Percentiles rank a stretch among this genome's conserved stretches.
Conservation (phyloP, 2,888 invertebrate species). For the Coelopa pilipes region DNA sequence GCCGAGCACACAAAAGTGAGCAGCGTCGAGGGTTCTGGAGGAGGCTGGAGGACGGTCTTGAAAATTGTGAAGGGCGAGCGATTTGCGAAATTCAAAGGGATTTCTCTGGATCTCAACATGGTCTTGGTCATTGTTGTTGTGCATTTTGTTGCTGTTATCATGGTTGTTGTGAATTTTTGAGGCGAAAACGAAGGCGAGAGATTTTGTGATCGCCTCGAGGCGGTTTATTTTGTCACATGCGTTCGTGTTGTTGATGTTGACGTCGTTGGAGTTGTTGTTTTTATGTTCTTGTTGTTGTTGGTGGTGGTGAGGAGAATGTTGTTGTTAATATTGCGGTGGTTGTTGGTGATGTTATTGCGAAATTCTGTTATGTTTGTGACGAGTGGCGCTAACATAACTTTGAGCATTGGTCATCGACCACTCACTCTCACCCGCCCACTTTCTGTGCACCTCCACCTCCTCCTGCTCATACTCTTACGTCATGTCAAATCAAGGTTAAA, state of each 20-base stretch:
- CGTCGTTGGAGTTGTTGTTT: too few species aligned
- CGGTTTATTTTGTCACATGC: slow-evolving; percentile 26
- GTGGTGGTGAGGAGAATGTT: too few species aligned
- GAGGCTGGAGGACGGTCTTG: neutral
- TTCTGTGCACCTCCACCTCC: too few species aligned
- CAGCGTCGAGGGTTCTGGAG: slow-evolving; percentile 11
- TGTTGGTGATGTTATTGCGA: neutral
- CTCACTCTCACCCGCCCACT: neutral
- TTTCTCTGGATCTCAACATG: neutral
- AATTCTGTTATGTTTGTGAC: slow-evolving; percentile 21
- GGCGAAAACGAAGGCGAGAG: too few species aligned
- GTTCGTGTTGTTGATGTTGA: too few species aligned
- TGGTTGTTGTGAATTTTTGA: too few species aligned
- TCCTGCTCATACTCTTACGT: neutral
- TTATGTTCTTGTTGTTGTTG: too few species aligned
- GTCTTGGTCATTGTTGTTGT: too few species aligned
- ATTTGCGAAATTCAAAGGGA: neutral
- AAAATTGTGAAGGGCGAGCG: slow-evolving; percentile 16
- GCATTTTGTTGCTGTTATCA: too few species aligned
- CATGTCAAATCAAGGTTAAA: too few species aligned
- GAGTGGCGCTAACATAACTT: slow-evolving; percentile 23
- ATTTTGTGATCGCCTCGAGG: slow-evolving; percentile 10
- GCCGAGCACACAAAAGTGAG: slow-evolving; percentile 20
- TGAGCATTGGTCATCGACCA: neutral
- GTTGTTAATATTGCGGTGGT: too few species aligned